Conservation (phyloP, 2,888 invertebrate genomes). For the Acrobeloides nanus region DNA sequence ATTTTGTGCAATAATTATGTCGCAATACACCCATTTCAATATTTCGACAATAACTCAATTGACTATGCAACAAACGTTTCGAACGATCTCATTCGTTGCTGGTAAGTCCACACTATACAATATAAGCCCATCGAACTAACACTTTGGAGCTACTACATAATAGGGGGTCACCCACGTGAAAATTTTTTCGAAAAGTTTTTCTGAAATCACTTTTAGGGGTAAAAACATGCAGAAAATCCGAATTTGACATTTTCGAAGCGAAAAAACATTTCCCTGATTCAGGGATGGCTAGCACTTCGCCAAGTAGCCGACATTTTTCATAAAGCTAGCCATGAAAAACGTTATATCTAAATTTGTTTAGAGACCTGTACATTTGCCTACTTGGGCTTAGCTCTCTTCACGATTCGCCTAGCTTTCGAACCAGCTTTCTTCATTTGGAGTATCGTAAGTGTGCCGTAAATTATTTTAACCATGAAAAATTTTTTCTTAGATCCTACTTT, state of each 20-base stretch:
- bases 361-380: constrained; percentile 99
- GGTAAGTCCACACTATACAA: constrained; percentile 51
- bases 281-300: too few relatives aligned
- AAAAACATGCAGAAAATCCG: too few relatives aligned
- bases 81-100: constrained; percentile 88
- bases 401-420: constrained; percentile 85
- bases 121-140: constrained; percentile 1
- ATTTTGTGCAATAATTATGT: constrained; percentile 98
- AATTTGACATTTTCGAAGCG: too few relatives aligned
- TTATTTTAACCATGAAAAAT: not conserved
- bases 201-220: too few relatives aligned
- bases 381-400: constrained; percentile 83
- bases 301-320: too few relatives aligned
- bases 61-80: constrained; percentile 96
- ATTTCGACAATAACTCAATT: constrained; percentile 95
- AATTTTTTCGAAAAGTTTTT: too few relatives aligned
- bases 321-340: too few relatives aligned
- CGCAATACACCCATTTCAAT: constrained; percentile 97
- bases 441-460: constrained; percentile 60
- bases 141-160: too few relatives aligned
- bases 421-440: constrained; percentile 85
- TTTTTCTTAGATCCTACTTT: constrained; percentile 64
- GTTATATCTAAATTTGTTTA: constrained; percentile 20
- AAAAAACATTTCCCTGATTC: too few relatives aligned
- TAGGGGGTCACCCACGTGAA: too few relatives aligned